A percentile compares a stretch with the other conserved stretches of the same genome.
phyloP scores from a whole-genome alignment of 2,797 vertebrate genomes.

The Liasis olivaceus region DNA sequence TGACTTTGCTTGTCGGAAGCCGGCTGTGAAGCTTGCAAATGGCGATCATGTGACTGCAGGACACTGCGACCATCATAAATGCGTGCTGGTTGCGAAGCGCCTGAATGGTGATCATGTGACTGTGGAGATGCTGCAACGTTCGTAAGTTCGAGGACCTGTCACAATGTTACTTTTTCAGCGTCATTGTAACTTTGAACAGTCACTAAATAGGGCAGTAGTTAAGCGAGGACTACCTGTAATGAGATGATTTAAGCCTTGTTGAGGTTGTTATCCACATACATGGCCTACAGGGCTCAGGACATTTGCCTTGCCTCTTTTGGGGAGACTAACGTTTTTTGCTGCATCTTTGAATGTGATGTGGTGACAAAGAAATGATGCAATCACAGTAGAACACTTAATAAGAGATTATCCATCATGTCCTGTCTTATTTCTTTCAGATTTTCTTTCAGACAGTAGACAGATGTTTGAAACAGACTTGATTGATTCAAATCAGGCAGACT shows the following conservation, averaged over 20 bases:
- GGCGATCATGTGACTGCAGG: too few relatives aligned
- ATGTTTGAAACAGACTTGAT: background rate
- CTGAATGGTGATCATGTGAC: background rate
- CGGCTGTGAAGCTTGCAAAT: too few relatives aligned
- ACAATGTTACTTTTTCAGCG: background rate
- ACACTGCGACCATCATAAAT: too few relatives aligned
- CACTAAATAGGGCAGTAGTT: background rate
- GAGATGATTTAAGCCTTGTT: background rate
- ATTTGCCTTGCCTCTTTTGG: background rate
- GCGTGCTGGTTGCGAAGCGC: too few relatives aligned
- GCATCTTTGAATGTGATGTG: background rate
- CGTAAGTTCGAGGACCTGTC: background rate
- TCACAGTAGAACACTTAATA: background rate
- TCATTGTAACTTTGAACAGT: background rate
- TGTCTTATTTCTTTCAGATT: background rate
- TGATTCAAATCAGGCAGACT: background rate
- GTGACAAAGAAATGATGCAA: background rate
- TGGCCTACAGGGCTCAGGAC: background rate
- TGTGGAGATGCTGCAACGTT: background rate
- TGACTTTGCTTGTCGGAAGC: too few relatives aligned
- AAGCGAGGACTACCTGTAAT: background rate
- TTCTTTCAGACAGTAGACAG: background rate
- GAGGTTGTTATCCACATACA: background rate
- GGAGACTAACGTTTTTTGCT: background rate
- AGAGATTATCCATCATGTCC: background rate